A percentile compares a stretch with the other conserved stretches of the same genome.
Evolutionary conservation across 2,888 invertebrate genomes (phyloP).

Genomic region (Sesamia inferens): DNA sequence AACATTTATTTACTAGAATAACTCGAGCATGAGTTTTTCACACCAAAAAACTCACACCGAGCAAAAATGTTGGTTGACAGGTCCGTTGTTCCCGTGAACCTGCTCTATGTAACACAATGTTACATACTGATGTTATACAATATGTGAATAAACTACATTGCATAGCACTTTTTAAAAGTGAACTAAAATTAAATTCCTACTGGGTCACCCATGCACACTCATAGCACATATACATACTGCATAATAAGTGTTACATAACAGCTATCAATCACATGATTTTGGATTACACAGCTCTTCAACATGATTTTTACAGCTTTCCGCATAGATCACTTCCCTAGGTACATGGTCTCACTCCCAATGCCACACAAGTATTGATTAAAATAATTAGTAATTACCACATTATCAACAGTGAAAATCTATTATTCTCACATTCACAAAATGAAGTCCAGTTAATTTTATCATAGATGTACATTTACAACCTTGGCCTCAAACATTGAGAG

Average conservation of each 20-base stretch:
- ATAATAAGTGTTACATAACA: slow-evolving; percentile 80
- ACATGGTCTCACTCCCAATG: slow-evolving; percentile 75
- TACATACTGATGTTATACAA: slow-evolving; percentile 57
- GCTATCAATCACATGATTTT: slow-evolving; percentile 82
- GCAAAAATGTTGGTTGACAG: slow-evolving; percentile 66
- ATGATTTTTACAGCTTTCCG: slow-evolving; percentile 69
- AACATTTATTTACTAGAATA: slow-evolving; percentile 80
- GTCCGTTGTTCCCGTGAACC: slow-evolving; percentile 51
- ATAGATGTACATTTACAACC: slow-evolving; percentile 67
- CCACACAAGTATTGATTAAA: slow-evolving; percentile 61
- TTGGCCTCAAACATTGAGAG: slow-evolving; percentile 76
- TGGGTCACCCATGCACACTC: slow-evolving; percentile 74
- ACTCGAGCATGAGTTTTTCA: slow-evolving; percentile 82
- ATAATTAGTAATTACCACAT: slow-evolving; percentile 57
- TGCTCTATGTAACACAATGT: slow-evolving; percentile 51
- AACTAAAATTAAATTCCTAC: slow-evolving; percentile 70
- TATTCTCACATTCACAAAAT: slow-evolving; percentile 60
- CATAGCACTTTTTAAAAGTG: slow-evolving; percentile 72
- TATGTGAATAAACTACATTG: slow-evolving; percentile 69
- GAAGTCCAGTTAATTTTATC: slow-evolving; percentile 46
- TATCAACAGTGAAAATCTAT: slow-evolving; percentile 57
- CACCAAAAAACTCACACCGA: slow-evolving; percentile 83
- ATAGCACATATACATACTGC: slow-evolving; percentile 73
- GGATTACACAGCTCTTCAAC: slow-evolving; percentile 75
- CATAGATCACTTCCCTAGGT: slow-evolving; percentile 67